Evolutionary conservation across 2,113 vertebrate genomes (phyloP).

Genomic region (Oxyruncus cristatus): DNA sequence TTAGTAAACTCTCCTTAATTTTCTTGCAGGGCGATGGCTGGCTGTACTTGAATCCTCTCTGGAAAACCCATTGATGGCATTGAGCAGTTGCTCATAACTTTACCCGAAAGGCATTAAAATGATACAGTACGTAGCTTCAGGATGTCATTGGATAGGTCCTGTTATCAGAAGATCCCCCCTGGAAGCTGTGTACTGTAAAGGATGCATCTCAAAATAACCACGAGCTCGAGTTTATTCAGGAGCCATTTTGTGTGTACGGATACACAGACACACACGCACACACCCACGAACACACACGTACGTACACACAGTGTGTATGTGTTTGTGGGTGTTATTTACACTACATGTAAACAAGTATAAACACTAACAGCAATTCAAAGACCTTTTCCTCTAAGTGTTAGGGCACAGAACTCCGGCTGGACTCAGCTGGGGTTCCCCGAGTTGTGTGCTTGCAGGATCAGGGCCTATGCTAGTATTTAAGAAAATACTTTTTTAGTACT

Average conservation of each 20-base stretch:
- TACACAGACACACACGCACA: not conserved
- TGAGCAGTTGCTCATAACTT: conserved; percentile 5
- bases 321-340: conserved; percentile 5
- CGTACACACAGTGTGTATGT: not conserved
- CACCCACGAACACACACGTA: not conserved
- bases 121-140: conserved; percentile 50
- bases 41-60: conserved; percentile 87
- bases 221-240: conserved; percentile 17
- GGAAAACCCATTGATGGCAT: conserved; percentile 83
- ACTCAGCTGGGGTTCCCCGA: not conserved
- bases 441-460: conserved; percentile 57
- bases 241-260: conserved; percentile 42
- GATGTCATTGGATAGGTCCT: conserved; percentile 27
- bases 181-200: conserved; percentile 48
- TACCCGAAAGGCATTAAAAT: conserved; percentile 71
- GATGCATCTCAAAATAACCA: conserved; percentile 13
- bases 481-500: conserved; percentile 74
- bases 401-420: not conserved
- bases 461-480: conserved; percentile 38
- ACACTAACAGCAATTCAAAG: conserved; percentile 13
- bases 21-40: conserved; percentile 86
- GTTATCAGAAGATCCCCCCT: not conserved
- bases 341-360: conserved; percentile 19
- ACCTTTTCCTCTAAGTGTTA: conserved; percentile 23
- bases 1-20: conserved; percentile 30